Conservation (phyloP, 2,113 vertebrate genomes). For the Vulpes ferrilata region DNA sequence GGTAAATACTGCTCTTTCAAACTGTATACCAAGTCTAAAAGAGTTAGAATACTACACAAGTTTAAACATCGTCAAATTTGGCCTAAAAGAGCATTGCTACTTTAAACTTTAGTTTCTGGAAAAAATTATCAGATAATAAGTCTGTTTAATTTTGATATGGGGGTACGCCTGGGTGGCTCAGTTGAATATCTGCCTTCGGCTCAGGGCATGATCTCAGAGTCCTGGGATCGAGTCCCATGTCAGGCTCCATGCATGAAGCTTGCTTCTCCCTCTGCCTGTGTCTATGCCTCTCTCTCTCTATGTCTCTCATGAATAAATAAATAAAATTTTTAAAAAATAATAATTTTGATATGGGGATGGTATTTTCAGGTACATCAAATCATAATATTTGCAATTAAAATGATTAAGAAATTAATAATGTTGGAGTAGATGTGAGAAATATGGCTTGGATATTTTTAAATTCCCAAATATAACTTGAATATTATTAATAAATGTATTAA, state of each 20-base stretch:
- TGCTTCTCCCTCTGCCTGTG: too few species aligned
- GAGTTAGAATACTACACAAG: background rate
- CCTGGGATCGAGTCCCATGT: too few species aligned
- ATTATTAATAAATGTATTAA: slow-evolving; percentile 29
- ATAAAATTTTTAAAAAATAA: too few species aligned
- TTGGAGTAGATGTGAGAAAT: background rate
- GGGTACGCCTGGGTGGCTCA: too few species aligned
- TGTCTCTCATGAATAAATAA: too few species aligned
- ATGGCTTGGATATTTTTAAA: background rate
- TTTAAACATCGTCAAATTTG: background rate
- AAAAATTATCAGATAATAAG: background rate
- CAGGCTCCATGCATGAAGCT: too few species aligned
- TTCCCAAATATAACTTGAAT: slow-evolving; percentile 22
- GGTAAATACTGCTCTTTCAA: background rate
- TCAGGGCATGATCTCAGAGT: too few species aligned
- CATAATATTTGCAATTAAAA: background rate
- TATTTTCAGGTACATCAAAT: background rate
- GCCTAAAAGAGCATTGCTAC: background rate
- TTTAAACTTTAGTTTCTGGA: background rate
- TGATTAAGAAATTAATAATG: slow-evolving; percentile 1
- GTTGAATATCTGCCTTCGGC: too few species aligned
- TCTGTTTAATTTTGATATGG: background rate
- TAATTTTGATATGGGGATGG: background rate
- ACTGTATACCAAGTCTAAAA: background rate
- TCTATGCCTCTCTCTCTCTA: too few species aligned